Evolutionary conservation across 2,797 vertebrate species (phyloP).

Genomic region (Halcyon badia): DNA sequence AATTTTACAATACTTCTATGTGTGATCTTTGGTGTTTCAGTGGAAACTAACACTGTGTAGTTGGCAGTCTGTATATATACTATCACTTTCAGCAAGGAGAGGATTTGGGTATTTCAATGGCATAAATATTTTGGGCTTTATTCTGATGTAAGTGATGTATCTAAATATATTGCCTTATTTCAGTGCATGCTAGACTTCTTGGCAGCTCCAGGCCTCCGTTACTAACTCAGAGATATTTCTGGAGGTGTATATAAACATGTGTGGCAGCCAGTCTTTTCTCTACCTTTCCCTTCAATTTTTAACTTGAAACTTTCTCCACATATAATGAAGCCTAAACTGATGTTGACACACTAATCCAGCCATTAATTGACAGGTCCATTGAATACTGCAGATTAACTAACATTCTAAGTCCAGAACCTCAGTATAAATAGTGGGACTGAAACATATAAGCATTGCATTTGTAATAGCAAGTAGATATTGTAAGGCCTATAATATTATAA

Average conservation of each 20-base stretch:
- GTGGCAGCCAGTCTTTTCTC: neutral
- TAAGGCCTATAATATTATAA: neutral
- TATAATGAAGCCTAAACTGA: neutral
- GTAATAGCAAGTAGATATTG: neutral
- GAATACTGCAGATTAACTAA: neutral
- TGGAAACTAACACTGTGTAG: neutral
- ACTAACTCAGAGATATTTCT: neutral
- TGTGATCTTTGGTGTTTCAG: neutral
- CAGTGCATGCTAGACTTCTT: slow-evolving; percentile 20
- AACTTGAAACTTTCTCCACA: neutral
- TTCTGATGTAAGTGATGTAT: neutral
- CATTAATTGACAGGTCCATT: neutral
- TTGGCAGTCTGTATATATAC: neutral
- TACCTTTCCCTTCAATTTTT: neutral
- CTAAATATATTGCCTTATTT: slow-evolving; percentile 33
- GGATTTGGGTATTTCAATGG: neutral
- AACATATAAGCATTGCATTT: neutral
- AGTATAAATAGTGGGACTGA: neutral
- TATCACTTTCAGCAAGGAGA: neutral
- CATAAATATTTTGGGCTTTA: slow-evolving; percentile 26
- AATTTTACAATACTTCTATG: neutral
- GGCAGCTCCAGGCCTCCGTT: neutral
- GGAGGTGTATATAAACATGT: neutral
- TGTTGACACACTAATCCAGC: neutral
- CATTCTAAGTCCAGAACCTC: neutral